Evolutionary conservation across 1,140 invertebrate species (phyloP), one percentile per base, ranked within the genome.

Genomic region (Phocides pigmalion): DNA sequence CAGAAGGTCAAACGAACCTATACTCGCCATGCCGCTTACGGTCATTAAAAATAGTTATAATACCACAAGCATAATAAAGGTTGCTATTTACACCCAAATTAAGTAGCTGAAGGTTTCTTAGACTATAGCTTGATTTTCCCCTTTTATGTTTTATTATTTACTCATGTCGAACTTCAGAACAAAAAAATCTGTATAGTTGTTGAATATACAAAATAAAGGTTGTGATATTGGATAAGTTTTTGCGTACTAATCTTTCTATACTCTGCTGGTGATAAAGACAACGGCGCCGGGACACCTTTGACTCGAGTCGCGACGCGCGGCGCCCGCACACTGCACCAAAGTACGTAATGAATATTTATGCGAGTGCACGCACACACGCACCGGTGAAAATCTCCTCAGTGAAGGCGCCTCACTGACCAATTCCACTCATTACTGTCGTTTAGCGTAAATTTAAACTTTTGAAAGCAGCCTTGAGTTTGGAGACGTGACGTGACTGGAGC

Each of bases 361-460:
- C 72, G 61, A 51, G 19, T 64, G 51, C 69, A 76, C 68, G 63
- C 73, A 77, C 78, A 73, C 65, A 70, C 68, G 42, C 59, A 66
- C 59, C 35, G 61, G 68, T 64, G 70, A 73, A 74, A 72, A 72
- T 66, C 62, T 62, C 54, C 66, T 64, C 69, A 59, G 66, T 56
- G 71, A 62, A 71, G 71, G 75, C 71, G 70, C 70, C 73, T 65
- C 61, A 69, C 66, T 64, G 72, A 73, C 63, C 65, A 56, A 62
- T 68, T 74, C 72, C 71, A 69, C 77, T 82, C 82, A 86, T 87
- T 87, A 87, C 81, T 82, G 79, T 82, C 81, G 66, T 76, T 82
- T 84, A 82, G 65, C 79, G 76, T 81, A 81, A 84, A 82, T 84
- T 81, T 86, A 82, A 85, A 79, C 75, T 85, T 85, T 81, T 85